Percentiles rank a stretch among this genome's conserved stretches.
Conservation (phyloP, 1,140 invertebrate species). For the Tyrophagus putrescentiae region DNA sequence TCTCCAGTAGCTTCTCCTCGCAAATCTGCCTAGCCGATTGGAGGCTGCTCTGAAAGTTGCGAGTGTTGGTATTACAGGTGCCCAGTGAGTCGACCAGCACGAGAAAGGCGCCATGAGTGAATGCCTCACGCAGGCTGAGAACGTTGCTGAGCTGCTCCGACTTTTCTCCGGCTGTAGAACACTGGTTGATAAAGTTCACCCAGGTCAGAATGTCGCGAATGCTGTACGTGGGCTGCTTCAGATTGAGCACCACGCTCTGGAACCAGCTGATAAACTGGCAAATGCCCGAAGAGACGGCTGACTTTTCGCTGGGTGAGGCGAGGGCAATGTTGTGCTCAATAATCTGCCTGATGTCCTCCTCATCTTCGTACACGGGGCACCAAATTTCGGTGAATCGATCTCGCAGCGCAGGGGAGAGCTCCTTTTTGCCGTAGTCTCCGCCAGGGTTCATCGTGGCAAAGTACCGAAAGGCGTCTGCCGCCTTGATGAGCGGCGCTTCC, state of each 20-base stretch:
- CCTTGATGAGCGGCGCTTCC: slow-evolving; percentile 44
- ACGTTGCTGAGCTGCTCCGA: too few species aligned
- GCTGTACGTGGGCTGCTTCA: slow-evolving; percentile 42
- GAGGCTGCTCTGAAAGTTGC: not conserved
- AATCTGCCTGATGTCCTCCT: slow-evolving; percentile 56
- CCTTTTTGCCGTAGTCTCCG: slow-evolving; percentile 98
- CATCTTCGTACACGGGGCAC: slow-evolving; percentile 58
- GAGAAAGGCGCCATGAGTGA: slow-evolving; percentile 72
- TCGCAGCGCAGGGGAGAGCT: slow-evolving; percentile 87
- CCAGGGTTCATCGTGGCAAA: slow-evolving; percentile 99
- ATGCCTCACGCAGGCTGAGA: slow-evolving; percentile 42
- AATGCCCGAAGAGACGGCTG: slow-evolving; percentile 49
- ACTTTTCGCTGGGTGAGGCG: slow-evolving; percentile 39
- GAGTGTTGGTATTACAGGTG: slow-evolving; percentile 28
- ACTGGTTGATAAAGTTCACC: slow-evolving; percentile 74
- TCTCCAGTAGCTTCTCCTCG: not conserved
- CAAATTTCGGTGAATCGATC: slow-evolving; percentile 99
- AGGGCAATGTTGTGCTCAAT: slow-evolving; percentile 59
- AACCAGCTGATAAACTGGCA: slow-evolving; percentile 68
- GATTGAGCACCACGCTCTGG: slow-evolving; percentile 31
- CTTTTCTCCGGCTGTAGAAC: slow-evolving; percentile 29
- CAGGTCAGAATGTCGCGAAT: slow-evolving; percentile 84
- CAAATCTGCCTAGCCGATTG: not conserved
- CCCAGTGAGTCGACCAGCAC: slow-evolving; percentile 82
- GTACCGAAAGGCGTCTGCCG: slow-evolving; percentile 66